Percentiles rank a stretch among this genome's conserved stretches.
phyloP scores from a whole-genome alignment of 2,797 vertebrate genomes.

The Pelodytes ibericus region DNA sequence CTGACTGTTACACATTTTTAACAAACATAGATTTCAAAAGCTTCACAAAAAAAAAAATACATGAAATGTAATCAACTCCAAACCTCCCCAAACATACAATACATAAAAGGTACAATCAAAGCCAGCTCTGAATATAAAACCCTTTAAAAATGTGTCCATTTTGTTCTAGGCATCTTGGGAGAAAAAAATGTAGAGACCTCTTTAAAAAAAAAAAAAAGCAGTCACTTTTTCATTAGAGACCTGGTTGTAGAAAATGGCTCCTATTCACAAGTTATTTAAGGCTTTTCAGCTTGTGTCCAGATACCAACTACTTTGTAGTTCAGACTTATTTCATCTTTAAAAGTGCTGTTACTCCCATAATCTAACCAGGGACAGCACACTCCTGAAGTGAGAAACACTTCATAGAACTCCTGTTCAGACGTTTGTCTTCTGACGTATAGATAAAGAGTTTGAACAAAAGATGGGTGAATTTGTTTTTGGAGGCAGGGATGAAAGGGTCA shows the following conservation, averaged over 20 bases:
- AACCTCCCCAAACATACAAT: slow-evolving; percentile 44
- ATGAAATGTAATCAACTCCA: slow-evolving; percentile 49
- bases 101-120: slow-evolving; percentile 59
- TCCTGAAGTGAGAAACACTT: slow-evolving; percentile 32
- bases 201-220: slow-evolving; percentile 65
- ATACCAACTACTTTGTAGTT: slow-evolving; percentile 63
- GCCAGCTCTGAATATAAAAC: slow-evolving; percentile 53
- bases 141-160: slow-evolving; percentile 52
- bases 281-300: slow-evolving; percentile 85
- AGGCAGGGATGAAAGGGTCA: slow-evolving; percentile 60
- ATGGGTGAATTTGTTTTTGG: slow-evolving; percentile 27
- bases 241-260: slow-evolving; percentile 89
- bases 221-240: slow-evolving; percentile 73
- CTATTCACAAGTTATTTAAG: slow-evolving; percentile 95
- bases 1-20: neutral
- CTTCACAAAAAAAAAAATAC: slow-evolving; percentile 42
- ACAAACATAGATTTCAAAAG: slow-evolving; percentile 25
- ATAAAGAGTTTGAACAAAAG: slow-evolving; percentile 24
- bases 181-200: slow-evolving; percentile 67
- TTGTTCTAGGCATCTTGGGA: slow-evolving; percentile 58
- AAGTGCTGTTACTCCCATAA: slow-evolving; percentile 59
- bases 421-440: slow-evolving; percentile 61
- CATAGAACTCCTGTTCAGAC: slow-evolving; percentile 50
- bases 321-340: slow-evolving; percentile 66
- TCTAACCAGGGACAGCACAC: slow-evolving; percentile 25